phyloP scores from a whole-genome alignment of 2,113 vertebrate species.

The Stomatorhinus ivindoensis region DNA sequence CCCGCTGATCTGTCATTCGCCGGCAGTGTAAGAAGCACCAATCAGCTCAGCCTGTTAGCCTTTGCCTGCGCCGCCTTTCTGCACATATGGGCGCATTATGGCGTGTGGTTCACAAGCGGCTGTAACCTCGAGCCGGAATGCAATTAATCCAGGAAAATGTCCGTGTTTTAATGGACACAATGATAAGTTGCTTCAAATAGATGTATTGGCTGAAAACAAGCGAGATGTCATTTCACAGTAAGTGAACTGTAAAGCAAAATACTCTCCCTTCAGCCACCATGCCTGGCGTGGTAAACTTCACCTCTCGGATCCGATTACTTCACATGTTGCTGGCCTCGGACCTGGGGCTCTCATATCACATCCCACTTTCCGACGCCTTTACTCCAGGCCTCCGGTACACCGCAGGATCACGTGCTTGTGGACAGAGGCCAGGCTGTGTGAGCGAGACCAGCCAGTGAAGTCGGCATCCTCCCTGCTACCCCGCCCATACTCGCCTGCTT shows the following conservation, averaged over 20 bases:
- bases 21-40: neutral
- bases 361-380: neutral
- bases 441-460: neutral
- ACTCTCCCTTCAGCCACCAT: neutral
- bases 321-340: neutral
- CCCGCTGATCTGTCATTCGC: neutral
- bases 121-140: neutral
- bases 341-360: neutral
- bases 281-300: neutral
- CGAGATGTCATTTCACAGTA: neutral
- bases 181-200: neutral
- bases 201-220: neutral
- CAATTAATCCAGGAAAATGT: neutral
- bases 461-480: neutral
- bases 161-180: neutral
- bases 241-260: neutral
- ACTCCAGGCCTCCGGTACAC: neutral
- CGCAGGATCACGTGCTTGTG: conserved; percentile 9
- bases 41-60: neutral
- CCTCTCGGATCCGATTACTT: neutral
- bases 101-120: neutral
- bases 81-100: neutral
- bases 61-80: neutral
- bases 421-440: neutral
- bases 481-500: neutral